Conservation (phyloP, 1,140 invertebrate species). For the Sycophila sp. region DNA sequence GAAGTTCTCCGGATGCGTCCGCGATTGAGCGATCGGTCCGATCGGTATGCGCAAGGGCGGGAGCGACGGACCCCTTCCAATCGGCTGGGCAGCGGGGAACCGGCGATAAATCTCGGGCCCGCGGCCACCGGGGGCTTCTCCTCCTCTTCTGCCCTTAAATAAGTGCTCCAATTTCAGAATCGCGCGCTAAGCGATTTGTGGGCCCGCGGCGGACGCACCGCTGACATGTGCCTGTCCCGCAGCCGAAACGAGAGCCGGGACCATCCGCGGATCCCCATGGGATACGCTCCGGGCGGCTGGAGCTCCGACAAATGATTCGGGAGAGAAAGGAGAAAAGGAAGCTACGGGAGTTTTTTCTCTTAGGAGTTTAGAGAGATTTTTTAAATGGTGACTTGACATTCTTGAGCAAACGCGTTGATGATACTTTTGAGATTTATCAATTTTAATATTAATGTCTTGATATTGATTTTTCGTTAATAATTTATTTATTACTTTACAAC, state of each 20-base stretch:
- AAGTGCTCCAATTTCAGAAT: slow-evolving; percentile 67
- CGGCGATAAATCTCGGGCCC: background rate
- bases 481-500: too few relatives aligned
- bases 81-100: background rate
- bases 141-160: slow-evolving; percentile 48
- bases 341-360: too few relatives aligned
- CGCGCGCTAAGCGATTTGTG: slow-evolving; percentile 65
- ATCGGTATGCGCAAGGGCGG: too few relatives aligned
- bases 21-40: slow-evolving; percentile 11
- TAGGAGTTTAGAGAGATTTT: too few relatives aligned
- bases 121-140: background rate
- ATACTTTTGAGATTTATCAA: too few relatives aligned
- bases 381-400: background rate
- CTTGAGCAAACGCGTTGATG: too few relatives aligned
- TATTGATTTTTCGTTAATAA: too few relatives aligned
- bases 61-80: background rate
- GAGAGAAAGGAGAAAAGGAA: too few relatives aligned
- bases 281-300: too few relatives aligned
- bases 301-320: too few relatives aligned
- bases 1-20: background rate
- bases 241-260: background rate
- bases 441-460: too few relatives aligned
- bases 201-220: slow-evolving; percentile 63
- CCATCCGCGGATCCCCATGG: too few relatives aligned
- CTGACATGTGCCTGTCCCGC: slow-evolving; percentile 58